A percentile compares a stretch with the other conserved stretches of the same genome.
Conservation (phyloP, 30 jellyfish, hydroid and myxozoan species). For the Rhopilema esculentum region DNA sequence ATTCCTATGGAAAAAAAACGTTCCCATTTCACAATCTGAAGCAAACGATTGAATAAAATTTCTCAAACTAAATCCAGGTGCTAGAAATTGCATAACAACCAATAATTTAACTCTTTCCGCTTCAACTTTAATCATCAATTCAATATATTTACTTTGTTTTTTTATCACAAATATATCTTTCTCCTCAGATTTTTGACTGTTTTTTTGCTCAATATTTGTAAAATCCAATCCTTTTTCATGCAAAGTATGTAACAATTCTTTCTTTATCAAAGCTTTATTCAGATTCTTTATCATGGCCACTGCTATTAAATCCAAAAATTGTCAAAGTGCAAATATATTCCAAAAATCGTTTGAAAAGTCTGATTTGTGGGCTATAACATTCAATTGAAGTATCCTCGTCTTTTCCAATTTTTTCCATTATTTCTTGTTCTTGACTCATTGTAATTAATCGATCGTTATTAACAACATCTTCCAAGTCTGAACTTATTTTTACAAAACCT, state of each 20-base stretch:
- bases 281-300: constrained; percentile 20
- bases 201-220: neutral
- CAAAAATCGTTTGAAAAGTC: too few species aligned
- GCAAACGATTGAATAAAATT: constrained; percentile 9
- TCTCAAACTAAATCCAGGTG: constrained; percentile 12
- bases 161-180: neutral
- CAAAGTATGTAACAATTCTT: neutral
- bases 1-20: constrained; percentile 3
- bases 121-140: neutral
- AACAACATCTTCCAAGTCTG: too few species aligned
- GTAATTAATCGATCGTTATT: too few species aligned
- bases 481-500: too few species aligned
- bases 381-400: too few species aligned
- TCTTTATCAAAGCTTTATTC: constrained; percentile 6
- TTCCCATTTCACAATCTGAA: neutral
- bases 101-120: neutral
- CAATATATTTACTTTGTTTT: neutral
- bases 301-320: constrained; percentile 19
- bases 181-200: neutral
- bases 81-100: constrained; percentile 24
- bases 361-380: too few species aligned
- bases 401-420: too few species aligned
- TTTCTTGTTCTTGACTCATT: too few species aligned
- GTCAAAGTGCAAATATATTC: too few species aligned
- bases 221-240: neutral